Evolutionary conservation across 2,888 invertebrate species (phyloP).

Genomic region (Heliconius ismenius): DNA sequence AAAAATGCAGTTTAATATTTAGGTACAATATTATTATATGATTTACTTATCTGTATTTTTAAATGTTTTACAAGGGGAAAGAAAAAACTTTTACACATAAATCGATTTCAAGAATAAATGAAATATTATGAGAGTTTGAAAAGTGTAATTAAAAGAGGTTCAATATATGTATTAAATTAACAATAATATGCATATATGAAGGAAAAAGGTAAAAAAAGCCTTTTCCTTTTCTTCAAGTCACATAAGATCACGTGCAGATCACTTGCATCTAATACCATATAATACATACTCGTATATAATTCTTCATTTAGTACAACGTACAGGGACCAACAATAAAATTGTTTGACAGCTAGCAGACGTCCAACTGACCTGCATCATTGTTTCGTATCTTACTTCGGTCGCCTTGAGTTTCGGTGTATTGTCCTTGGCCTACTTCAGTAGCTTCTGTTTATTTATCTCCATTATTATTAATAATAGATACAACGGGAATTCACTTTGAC

Average conservation of each 20-base stretch:
- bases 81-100: no score
- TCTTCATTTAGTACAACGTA: neutral
- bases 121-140: no score
- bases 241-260: neutral
- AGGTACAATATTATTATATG: no score
- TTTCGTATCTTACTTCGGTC: slow-evolving; percentile 37
- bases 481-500: slow-evolving; percentile 32
- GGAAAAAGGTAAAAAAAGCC: no score
- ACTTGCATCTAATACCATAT: neutral
- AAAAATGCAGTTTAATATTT: neutral
- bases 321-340: slow-evolving; percentile 40
- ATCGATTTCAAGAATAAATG: no score
- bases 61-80: no score
- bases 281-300: neutral
- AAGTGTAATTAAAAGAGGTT: no score
- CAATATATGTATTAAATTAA: neutral
- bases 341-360: slow-evolving; percentile 43
- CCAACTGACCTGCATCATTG: slow-evolving; percentile 39
- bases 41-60: no score
- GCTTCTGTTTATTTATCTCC: slow-evolving; percentile 52
- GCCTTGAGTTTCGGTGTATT: slow-evolving; percentile 50
- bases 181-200: no score
- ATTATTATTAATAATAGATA: slow-evolving; percentile 52
- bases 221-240: neutral
- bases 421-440: slow-evolving; percentile 65